Evolutionary conservation across 1,140 invertebrate species (phyloP), one percentile per base, ranked within the genome.

Genomic region (Marisa cornuarietis): DNA sequence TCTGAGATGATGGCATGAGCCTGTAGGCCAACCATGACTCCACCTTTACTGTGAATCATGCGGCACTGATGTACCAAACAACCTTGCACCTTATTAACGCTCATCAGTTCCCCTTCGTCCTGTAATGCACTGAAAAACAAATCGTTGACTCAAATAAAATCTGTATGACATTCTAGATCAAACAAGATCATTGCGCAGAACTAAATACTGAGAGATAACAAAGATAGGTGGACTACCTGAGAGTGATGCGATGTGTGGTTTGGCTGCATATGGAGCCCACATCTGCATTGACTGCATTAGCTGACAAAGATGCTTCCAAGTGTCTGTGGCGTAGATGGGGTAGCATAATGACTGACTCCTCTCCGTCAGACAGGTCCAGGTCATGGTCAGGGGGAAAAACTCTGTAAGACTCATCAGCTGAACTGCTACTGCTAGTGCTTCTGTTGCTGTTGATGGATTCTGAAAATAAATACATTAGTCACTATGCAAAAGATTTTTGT

Each of bases 261-360:
- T 88, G 86, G 69, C 87, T 88, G 66, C 83, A 85, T 51, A 88
- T 85, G 24, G 87, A 88, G 6, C 78, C 80, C 18, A 86, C 81
- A 69, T 88, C 86, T 20, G 83, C 83, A 22, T 76, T 71, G 9
- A 82, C 81, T 3, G 79, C 79, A 13, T 79, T 73, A 13, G 86
- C 81, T 22, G 86, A 88, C 10, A 85, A 63, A 7, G 85, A 85
- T 11, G 82, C 76, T 0, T 83, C 83, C 52, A 83, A 78, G 31
- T 87, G 84, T 71, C 85, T 79, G 65, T 86, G 82, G 1, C 79
- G 71, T 18, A 84, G 85, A 54, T 86, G 86, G 0, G 86, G 85
- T 51, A 88, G 69, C 87, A 88, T 88, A 61, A 88, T 87, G 31
- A 88, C 86, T 1, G 87, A 88, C 54, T 87, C 87, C 24, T 88